These are phyloP conservation scores for Nipponacmea schrenckii DNA, from an alignment of 2,888 invertebrate species.

Conservation along the genomic window DNA sequence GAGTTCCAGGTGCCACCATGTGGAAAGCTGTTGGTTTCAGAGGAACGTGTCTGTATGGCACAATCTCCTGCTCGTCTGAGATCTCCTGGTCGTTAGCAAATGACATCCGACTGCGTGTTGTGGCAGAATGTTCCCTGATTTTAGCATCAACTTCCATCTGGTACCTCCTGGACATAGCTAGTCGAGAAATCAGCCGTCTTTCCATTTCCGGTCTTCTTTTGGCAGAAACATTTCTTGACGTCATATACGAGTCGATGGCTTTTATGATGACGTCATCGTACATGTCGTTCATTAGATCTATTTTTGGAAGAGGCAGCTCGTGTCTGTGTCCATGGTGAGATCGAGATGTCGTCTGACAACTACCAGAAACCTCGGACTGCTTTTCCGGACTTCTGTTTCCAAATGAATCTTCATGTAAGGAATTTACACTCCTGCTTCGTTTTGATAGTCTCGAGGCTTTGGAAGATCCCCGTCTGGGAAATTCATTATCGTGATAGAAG, in stretches of 20 bases:
- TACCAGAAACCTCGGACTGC: neutral
- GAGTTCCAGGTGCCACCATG: neutral
- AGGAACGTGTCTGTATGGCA: neutral
- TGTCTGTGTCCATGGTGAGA: neutral
- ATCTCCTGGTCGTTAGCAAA: neutral
- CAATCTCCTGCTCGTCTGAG: neutral
- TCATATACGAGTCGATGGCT: conserved; percentile 47
- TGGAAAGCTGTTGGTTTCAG: neutral
- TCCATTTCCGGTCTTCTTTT: conserved; percentile 1
- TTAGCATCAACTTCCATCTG: conserved; percentile 1
- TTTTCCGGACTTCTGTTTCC: neutral
- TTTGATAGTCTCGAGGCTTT: neutral
- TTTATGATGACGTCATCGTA: conserved; percentile 52
- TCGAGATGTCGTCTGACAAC: neutral
- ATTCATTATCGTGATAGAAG: neutral
- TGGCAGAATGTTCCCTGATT: neutral
- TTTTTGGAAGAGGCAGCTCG: conserved; percentile 45
- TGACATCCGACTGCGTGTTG: neutral
- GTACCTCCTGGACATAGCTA: neutral
- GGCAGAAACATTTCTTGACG: conserved; percentile 3
- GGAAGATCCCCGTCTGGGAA: neutral
- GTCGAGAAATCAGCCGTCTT: neutral
- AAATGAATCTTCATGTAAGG: neutral
- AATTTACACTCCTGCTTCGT: neutral
- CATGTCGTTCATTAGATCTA: conserved; percentile 51